Percentiles rank a stretch among this genome's conserved stretches.
phyloP scores from a whole-genome alignment of 2,888 invertebrate species.

The Cephus rjabovi region DNA sequence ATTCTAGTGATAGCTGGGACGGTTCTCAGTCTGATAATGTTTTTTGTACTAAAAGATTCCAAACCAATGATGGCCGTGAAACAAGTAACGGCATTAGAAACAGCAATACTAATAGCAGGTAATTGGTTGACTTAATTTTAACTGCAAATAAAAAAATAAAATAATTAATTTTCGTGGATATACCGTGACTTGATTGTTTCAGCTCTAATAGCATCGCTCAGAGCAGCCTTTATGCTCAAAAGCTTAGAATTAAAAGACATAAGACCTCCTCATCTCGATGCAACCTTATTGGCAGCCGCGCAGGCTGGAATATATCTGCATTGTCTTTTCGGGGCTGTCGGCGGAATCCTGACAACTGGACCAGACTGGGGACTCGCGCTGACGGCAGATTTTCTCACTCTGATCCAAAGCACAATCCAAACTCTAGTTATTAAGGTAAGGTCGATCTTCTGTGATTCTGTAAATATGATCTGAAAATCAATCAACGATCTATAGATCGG shows the following conservation, averaged over 20 bases:
- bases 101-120: constrained; percentile 53
- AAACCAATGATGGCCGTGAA: constrained; percentile 57
- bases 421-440: constrained; percentile 77
- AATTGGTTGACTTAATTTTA: constrained; percentile 22
- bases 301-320: constrained; percentile 87
- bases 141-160: not conserved
- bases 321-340: constrained; percentile 88
- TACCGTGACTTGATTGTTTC: not conserved
- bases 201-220: constrained; percentile 52
- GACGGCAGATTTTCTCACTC: constrained; percentile 79
- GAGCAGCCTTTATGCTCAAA: constrained; percentile 49
- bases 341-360: constrained; percentile 71
- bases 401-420: constrained; percentile 84
- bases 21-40: constrained; percentile 89
- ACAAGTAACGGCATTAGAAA: constrained; percentile 58
- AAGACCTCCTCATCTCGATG: constrained; percentile 74
- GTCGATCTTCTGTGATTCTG: not conserved
- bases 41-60: constrained; percentile 83
- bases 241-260: constrained; percentile 48
- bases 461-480: not conserved
- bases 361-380: constrained; percentile 74
- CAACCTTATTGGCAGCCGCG: constrained; percentile 85
- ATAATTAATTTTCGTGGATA: not conserved
- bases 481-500: constrained; percentile 63
- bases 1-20: constrained; percentile 84